Evolutionary conservation across 2,888 invertebrate genomes (phyloP).

Genomic region (Brachypterus glaber): DNA sequence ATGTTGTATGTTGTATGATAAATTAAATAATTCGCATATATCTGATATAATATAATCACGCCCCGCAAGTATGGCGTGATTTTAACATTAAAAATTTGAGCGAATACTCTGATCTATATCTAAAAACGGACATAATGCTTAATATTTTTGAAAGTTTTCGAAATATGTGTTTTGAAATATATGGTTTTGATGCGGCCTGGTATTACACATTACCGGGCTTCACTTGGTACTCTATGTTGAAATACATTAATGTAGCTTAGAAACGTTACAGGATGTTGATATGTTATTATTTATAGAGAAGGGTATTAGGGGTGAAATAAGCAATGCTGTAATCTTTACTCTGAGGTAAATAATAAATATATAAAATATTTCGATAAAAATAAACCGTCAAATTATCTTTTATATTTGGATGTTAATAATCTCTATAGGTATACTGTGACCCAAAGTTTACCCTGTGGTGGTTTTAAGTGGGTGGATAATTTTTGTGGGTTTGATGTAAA

Average conservation of each 20-base stretch:
- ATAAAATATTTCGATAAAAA: constrained; percentile 9
- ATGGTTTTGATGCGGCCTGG: neutral
- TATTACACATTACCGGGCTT: neutral
- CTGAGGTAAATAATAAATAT: too few relatives aligned
- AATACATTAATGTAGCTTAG: constrained; percentile 5
- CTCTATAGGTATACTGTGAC: constrained; percentile 24
- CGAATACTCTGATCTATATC: constrained; percentile 25
- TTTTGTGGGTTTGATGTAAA: constrained; percentile 11
- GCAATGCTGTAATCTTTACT: constrained; percentile 3
- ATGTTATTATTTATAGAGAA: constrained; percentile 12
- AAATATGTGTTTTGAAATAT: neutral
- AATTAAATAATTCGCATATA: constrained; percentile 18
- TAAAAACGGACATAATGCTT: constrained; percentile 13
- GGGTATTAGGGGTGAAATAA: constrained; percentile 10
- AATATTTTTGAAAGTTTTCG: neutral
- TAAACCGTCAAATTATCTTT: too few relatives aligned
- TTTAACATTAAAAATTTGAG: constrained; percentile 25
- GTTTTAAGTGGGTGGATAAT: too few relatives aligned
- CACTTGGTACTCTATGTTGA: neutral
- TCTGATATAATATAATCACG: constrained; percentile 26
- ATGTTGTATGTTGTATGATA: constrained; percentile 20
- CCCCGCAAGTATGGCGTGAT: constrained; percentile 25
- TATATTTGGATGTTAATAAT: constrained; percentile 27
- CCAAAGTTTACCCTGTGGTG: constrained; percentile 24
- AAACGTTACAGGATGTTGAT: constrained; percentile 12